Base-by-base conservation (phyloP, 2,888 invertebrate species). In the Leptothorax acervorum region DNA sequence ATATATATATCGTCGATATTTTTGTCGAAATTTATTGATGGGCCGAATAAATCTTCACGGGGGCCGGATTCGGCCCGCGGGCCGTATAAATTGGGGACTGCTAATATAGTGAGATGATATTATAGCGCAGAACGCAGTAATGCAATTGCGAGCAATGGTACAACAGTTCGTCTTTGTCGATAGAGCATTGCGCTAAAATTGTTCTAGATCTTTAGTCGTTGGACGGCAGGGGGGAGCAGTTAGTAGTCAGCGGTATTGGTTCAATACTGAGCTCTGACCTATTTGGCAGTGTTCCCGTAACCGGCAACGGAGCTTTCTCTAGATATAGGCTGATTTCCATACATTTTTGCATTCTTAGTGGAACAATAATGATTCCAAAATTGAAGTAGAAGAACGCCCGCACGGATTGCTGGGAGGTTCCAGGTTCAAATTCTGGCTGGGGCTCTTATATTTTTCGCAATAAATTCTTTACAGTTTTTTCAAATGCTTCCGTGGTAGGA, bases 271-370 rank as follows among this genome's bases (percentile, higher is more conserved):
- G 92, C 91, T 93, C 92, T 94, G 94, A 94, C 93, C 94, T 91
- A 94, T 94, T 94, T 94, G 93, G 94, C 94, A 94, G 68, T 82
- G 88, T 92, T 93, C 93, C 93, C 93, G 91, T 92, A 90, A 83
- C 84, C 84, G 71, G 86, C 83, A 86, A 63, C 75, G 82, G 70
- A 85, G 86, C 70, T 89, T 90, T 87, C 76, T 23, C 83, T 63
- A 63, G 66, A 70, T 86, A 74, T 82, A 83, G 68, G 83, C 82
- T 71, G 60, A 70, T 45, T 85, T 83, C 66, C 73, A 66, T 84
- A 85, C 84, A 85, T 85, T 39, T 48, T 39, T 75, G 12, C 57
- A 60, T 60, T 55, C 23, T 45, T 18, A 42, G 18, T 8, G 45
- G 12, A 62, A 75, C n/a, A 23, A 31, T 53, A 45, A 23, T 15